phyloP scores from a whole-genome alignment of 2,888 invertebrate species.

The Brenthis daphne region DNA sequence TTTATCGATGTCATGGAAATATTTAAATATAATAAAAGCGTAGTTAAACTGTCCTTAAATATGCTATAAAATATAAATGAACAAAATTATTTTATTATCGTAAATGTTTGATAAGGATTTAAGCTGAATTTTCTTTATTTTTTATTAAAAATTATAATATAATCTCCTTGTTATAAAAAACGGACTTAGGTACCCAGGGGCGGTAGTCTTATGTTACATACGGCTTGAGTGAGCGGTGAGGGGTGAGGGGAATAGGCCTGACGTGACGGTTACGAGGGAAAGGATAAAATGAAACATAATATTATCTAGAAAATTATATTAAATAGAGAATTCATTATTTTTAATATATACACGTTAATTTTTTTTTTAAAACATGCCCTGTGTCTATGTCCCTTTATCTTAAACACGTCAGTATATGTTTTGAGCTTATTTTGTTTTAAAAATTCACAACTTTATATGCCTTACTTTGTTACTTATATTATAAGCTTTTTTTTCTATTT shows the following conservation, averaged over 20 bases:
- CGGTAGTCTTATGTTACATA: slow-evolving; percentile 10
- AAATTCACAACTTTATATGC: too few relatives aligned
- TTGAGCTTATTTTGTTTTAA: too few relatives aligned
- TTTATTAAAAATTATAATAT: not conserved
- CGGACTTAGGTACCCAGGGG: slow-evolving; percentile 9
- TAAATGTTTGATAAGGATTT: not conserved
- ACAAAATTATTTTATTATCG: not conserved
- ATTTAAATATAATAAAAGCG: too few relatives aligned
- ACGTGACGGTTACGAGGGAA: slow-evolving; percentile 20
- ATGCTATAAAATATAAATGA: too few relatives aligned
- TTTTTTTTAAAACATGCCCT: too few relatives aligned
- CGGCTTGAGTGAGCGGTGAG: slow-evolving; percentile 5
- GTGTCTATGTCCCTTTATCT: too few relatives aligned
- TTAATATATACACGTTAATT: too few relatives aligned
- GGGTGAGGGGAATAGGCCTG: slow-evolving; percentile 15
- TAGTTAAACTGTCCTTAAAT: too few relatives aligned
- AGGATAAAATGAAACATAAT: slow-evolving; percentile 9
- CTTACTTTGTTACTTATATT: too few relatives aligned
- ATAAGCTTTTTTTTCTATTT: too few relatives aligned
- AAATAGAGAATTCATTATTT: not conserved
- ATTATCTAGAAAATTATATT: slow-evolving; percentile 5
- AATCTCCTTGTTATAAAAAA: slow-evolving; percentile 7
- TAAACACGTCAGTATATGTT: too few relatives aligned
- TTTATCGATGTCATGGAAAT: too few relatives aligned
- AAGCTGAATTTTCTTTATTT: not conserved